Evolutionary conservation across 2,888 invertebrate genomes (phyloP).

Genomic region (Proisotoma minuta): DNA sequence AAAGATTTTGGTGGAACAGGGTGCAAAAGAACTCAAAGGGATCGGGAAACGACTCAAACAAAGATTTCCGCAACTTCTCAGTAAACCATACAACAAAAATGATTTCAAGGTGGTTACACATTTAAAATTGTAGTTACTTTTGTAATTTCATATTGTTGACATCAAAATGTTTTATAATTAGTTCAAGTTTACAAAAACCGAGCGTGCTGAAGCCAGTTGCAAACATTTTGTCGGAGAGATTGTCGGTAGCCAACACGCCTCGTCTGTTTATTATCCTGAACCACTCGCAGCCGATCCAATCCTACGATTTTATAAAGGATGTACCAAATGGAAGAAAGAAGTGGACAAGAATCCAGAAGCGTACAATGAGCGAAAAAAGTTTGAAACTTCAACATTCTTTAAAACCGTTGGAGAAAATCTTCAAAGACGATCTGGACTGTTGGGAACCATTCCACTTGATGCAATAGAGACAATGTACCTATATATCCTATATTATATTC

Average conservation of each 20-base stretch:
- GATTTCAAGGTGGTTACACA: constrained; percentile 59
- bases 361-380: constrained; percentile 42
- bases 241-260: constrained; percentile 63
- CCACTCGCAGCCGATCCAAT: constrained; percentile 63
- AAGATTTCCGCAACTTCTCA: constrained; percentile 64
- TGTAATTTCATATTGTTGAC: no score
- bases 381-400: constrained; percentile 36
- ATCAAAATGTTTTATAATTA: constrained; percentile 55
- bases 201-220: constrained; percentile 71
- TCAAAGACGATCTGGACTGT: constrained; percentile 60
- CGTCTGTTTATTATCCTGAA: constrained; percentile 62
- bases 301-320: constrained; percentile 72
- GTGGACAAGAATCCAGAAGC: constrained; percentile 56
- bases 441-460: constrained; percentile 52
- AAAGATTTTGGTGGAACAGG: constrained; percentile 65
- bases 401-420: constrained; percentile 51
- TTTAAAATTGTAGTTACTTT: no score
- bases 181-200: constrained; percentile 73
- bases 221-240: constrained; percentile 68
- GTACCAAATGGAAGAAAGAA: constrained; percentile 65
- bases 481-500: no score
- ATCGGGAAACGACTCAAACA: constrained; percentile 69
- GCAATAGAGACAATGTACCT: constrained; percentile 26
- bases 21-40: constrained; percentile 68
- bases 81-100: constrained; percentile 59